Conservation (phyloP, 37 sponge, comb jelly and placozoan genomes). For the Lycopodina hypogea region DNA sequence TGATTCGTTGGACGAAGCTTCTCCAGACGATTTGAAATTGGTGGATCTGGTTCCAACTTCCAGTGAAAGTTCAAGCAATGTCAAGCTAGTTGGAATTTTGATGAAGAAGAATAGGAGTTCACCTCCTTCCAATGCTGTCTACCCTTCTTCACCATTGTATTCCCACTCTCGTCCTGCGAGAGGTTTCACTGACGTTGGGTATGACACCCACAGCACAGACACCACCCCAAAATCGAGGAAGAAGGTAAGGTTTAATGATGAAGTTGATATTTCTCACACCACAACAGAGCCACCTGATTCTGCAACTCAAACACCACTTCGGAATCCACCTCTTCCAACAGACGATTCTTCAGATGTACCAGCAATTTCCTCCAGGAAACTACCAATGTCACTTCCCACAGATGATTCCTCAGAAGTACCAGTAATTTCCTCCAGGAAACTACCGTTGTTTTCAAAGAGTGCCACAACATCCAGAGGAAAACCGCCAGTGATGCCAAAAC, state of each 20-base stretch:
- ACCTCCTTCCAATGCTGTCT: neutral
- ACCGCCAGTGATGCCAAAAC: neutral
- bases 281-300: neutral
- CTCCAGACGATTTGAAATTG: too few species aligned
- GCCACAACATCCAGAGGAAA: neutral
- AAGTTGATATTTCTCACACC: neutral
- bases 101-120: conserved; percentile 26
- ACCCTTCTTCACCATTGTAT: neutral
- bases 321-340: conserved; percentile 33
- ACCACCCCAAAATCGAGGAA: conserved; percentile 9
- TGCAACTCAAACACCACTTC: conserved; percentile 1
- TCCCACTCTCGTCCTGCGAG: neutral
- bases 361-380: conserved; percentile 38
- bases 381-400: conserved; percentile 34
- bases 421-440: conserved; percentile 39
- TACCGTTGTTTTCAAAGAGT: conserved; percentile 12
- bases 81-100: conserved; percentile 38
- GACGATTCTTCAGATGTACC: neutral
- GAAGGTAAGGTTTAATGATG: conserved; percentile 33
- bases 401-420: neutral
- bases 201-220: too few species aligned
- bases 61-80: neutral
- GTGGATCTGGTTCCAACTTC: neutral
- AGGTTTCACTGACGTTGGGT: neutral
- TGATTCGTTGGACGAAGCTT: too few species aligned